Conservation (phyloP, 2,888 invertebrate species). For the Brachyopa scutellaris region DNA sequence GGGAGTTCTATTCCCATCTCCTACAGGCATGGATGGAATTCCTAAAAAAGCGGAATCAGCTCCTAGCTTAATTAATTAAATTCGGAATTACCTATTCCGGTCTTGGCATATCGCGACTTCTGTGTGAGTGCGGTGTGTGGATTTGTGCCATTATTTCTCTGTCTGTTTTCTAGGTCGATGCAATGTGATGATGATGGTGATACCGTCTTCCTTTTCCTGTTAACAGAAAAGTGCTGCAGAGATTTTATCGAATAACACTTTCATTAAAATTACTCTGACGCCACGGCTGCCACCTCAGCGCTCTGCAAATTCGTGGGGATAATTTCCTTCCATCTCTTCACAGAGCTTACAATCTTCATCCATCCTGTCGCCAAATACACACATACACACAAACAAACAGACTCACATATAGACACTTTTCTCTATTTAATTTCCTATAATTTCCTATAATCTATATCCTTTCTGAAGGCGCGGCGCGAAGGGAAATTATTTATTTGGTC, state of each 20-base stretch:
- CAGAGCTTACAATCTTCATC: conserved; percentile 49
- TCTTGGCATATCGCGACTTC: conserved; percentile 30
- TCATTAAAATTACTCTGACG: conserved; percentile 77
- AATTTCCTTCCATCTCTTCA: conserved; percentile 55
- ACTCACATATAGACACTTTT: too few relatives aligned
- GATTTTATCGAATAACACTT: conserved; percentile 77
- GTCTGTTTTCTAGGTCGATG: conserved; percentile 57
- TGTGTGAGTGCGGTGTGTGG: too few relatives aligned
- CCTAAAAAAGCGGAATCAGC: conserved; percentile 32
- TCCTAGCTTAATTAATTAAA: conserved; percentile 69
- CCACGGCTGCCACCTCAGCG: too few relatives aligned
- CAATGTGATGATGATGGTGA: conserved; percentile 11
- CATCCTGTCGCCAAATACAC: conserved; percentile 12
- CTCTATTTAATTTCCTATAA: conserved; percentile 62
- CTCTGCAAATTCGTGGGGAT: conserved; percentile 40
- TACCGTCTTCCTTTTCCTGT: background rate
- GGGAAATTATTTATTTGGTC: conserved; percentile 59
- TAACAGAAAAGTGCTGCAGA: conserved; percentile 55
- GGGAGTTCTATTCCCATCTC: background rate
- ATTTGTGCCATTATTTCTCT: background rate
- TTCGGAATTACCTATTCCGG: conserved; percentile 54
- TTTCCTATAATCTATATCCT: conserved; percentile 66
- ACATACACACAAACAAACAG: too few relatives aligned
- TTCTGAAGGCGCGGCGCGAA: conserved; percentile 36
- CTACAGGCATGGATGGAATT: background rate